Base-by-base conservation (phyloP, 2,888 invertebrate genomes). In the Nysson spinosus region DNA sequence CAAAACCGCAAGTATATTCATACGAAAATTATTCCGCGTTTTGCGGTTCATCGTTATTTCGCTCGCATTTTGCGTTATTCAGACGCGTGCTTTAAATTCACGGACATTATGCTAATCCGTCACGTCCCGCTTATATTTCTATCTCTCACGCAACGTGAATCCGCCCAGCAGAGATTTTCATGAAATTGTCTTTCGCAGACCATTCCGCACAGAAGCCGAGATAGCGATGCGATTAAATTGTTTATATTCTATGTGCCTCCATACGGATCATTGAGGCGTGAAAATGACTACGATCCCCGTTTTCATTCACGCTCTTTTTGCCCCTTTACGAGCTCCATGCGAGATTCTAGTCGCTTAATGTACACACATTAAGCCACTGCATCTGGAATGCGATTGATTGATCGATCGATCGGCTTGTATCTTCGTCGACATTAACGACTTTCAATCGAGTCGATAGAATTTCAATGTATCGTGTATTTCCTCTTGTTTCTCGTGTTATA, bases 101-200 rank as follows among this genome's bases (percentile, higher is more conserved):
- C 42, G 28, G 52, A 42, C 50, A 22, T 42, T 55, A 42, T 47
- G 66, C 66, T 64, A 71, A 73, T 71, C 60, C 58, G 73, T 69
- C 71, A 73, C 71, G 73, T 69, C 56, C 43, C 54, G 30, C 39
- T 51, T 42, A 39, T 46, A 19, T 39, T 20, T 16, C 28, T 4
- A 17, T 19, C 28, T n/a, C n/a, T 14, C 2, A 24, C 24, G n/a
- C 40, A 22, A 9, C 2, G 5, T 9, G 24, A 40, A 40, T 24
- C 4, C 24, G 24, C 12, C 26, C 19, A n/a, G 16, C 19, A 12
- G 11, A 30, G 32, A 37, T 52, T 58, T 58, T 47, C 35, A 39
- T 28, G 11, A 19, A 26, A 6, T 20, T n/a, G 22, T 40, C 24
- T 39, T 20, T 51, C 20, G 47, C 24, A n/a, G 43, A 12, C 4